Evolutionary conservation across 2,888 invertebrate species (phyloP).

Genomic region (Trichogramma dendrolimi): DNA sequence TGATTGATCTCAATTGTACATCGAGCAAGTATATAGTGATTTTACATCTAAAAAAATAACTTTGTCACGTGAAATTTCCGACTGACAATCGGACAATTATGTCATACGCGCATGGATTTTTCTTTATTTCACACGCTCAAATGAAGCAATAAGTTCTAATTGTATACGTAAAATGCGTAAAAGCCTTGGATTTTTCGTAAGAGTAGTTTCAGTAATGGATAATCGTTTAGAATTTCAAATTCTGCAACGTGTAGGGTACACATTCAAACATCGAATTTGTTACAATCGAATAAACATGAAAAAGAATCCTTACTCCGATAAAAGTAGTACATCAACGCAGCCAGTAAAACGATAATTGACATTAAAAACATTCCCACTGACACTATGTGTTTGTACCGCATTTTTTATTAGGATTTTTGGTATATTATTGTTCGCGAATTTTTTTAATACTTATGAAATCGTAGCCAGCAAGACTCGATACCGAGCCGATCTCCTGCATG

Average conservation of each 20-base stretch:
- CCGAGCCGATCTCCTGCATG: too few relatives aligned
- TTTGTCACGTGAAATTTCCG: too few relatives aligned
- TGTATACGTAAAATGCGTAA: too few relatives aligned
- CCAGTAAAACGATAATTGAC: constrained; percentile 36
- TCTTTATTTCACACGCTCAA: too few relatives aligned
- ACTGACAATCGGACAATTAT: too few relatives aligned
- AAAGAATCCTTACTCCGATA: constrained; percentile 43
- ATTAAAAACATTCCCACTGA: constrained; percentile 42
- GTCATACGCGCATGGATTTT: too few relatives aligned
- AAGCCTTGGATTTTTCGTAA: too few relatives aligned
- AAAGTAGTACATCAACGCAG: constrained; percentile 46
- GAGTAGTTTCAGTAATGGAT: background rate
- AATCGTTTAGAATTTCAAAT: background rate
- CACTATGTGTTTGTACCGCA: constrained; percentile 43
- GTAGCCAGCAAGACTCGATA: too few relatives aligned
- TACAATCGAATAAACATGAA: background rate
- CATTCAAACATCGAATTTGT: background rate
- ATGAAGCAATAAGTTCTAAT: too few relatives aligned
- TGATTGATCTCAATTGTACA: too few relatives aligned
- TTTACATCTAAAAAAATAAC: too few relatives aligned
- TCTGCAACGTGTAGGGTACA: background rate
- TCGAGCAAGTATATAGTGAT: too few relatives aligned
- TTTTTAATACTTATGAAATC: background rate
- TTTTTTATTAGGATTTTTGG: constrained; percentile 25
- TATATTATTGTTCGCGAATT: background rate